Percentiles rank a stretch among this genome's conserved stretches.
Evolutionary conservation across 2,888 invertebrate species (phyloP).

Genomic region (Cryptocephalus moraei): DNA sequence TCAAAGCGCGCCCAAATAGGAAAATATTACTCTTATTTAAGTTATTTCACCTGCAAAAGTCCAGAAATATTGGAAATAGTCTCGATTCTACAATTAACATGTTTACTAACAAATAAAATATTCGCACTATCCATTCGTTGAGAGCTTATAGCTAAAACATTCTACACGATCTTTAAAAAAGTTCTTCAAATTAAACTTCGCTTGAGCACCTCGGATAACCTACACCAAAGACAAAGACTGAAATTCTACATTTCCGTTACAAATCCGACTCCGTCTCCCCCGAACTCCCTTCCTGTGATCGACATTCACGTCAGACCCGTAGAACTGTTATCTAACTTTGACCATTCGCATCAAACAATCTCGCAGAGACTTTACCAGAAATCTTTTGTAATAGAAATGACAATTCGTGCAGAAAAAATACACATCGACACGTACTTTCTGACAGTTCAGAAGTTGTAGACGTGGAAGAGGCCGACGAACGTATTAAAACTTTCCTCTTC

Average conservation of each 20-base stretch:
- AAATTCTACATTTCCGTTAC: background rate
- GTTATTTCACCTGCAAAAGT: no score
- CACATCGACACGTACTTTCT: conserved; percentile 11
- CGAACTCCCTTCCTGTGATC: conserved; percentile 10
- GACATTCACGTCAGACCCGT: conserved; percentile 21
- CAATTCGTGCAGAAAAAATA: conserved; percentile 23
- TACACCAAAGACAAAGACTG: conserved; percentile 4
- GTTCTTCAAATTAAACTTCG: no score
- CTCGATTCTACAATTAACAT: no score
- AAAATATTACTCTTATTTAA: no score
- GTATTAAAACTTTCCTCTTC: no score
- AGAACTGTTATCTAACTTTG: conserved; percentile 25
- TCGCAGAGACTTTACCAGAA: conserved; percentile 12
- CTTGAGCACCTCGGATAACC: background rate
- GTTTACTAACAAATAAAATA: no score
- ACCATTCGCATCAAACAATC: conserved; percentile 25
- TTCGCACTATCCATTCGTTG: no score
- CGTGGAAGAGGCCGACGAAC: no score
- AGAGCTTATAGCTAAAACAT: no score
- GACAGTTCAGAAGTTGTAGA: conserved; percentile 5
- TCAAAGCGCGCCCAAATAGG: no score
- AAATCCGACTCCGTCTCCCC: conserved; percentile 4
- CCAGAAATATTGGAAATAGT: no score
- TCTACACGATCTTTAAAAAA: no score
- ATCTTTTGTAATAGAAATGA: conserved; percentile 23